phyloP scores from a whole-genome alignment of 2,888 invertebrate species.

The Drosophila demipolita region DNA sequence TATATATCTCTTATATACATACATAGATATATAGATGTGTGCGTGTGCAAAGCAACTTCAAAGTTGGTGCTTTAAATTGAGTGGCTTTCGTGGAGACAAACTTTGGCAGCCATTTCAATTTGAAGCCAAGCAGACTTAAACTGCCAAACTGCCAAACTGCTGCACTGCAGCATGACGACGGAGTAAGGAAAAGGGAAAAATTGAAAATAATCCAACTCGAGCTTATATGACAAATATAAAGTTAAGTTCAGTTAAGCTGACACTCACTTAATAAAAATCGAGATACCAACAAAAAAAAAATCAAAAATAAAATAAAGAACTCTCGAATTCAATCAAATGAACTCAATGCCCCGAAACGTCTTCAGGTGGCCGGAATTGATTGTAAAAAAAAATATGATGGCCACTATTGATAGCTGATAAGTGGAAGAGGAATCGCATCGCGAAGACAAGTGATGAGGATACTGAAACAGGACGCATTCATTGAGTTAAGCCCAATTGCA shows the following conservation, averaged over 20 bases:
- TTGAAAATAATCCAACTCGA: neutral
- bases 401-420: neutral
- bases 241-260: constrained; percentile 15
- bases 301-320: neutral
- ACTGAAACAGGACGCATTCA: neutral
- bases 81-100: constrained; percentile 39
- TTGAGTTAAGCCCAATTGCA: neutral
- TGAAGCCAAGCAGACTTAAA: constrained; percentile 53
- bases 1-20: constrained; percentile 11
- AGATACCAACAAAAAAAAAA: neutral
- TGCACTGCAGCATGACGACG: constrained; percentile 24
- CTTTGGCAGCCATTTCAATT: constrained; percentile 48
- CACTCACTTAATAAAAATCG: neutral
- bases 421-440: neutral
- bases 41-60: constrained; percentile 30
- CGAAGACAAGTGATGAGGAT: neutral
- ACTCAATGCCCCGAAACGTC: neutral
- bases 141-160: constrained; percentile 57
- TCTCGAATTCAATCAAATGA: neutral
- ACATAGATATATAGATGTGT: constrained; percentile 3
- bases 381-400: neutral
- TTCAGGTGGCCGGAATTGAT: neutral
- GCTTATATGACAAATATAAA: constrained; percentile 8
- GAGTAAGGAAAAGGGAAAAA: neutral
- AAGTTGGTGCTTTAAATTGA: constrained; percentile 56